These are phyloP conservation scores for Hartigia nigra DNA, from an alignment of 2,888 invertebrate species.

Conservation along the genomic window DNA sequence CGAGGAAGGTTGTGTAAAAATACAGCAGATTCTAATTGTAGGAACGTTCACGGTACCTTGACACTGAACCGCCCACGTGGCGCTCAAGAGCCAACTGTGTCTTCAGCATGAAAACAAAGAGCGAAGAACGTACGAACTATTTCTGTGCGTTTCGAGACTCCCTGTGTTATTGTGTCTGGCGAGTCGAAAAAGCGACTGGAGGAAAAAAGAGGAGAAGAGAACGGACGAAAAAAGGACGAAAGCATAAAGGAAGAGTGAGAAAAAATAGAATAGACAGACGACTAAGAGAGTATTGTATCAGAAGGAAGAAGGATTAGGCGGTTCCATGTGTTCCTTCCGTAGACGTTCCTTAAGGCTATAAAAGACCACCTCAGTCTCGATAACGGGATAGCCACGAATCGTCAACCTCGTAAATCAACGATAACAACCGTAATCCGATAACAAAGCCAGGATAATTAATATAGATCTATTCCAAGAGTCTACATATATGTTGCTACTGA, in stretches of 20 bases:
- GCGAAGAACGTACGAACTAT: neutral
- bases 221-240: neutral
- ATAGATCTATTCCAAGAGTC: constrained; percentile 16
- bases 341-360: neutral
- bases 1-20: neutral
- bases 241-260: neutral
- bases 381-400: neutral
- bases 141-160: neutral
- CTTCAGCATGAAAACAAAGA: neutral
- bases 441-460: constrained; percentile 25
- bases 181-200: neutral
- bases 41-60: neutral
- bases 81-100: neutral
- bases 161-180: neutral
- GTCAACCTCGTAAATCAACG: neutral
- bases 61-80: neutral
- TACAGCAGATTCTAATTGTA: neutral
- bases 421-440: constrained; percentile 12
- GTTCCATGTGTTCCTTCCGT: neutral
- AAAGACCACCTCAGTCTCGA: neutral
- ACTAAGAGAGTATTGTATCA: neutral
- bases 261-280: neutral
- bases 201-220: neutral
- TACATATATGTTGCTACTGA: neutral
- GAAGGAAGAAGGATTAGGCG: neutral